These are phyloP conservation scores for Liopterus haemorrhoidalis DNA, from an alignment of 2,888 invertebrate genomes.

Conservation along the genomic window DNA sequence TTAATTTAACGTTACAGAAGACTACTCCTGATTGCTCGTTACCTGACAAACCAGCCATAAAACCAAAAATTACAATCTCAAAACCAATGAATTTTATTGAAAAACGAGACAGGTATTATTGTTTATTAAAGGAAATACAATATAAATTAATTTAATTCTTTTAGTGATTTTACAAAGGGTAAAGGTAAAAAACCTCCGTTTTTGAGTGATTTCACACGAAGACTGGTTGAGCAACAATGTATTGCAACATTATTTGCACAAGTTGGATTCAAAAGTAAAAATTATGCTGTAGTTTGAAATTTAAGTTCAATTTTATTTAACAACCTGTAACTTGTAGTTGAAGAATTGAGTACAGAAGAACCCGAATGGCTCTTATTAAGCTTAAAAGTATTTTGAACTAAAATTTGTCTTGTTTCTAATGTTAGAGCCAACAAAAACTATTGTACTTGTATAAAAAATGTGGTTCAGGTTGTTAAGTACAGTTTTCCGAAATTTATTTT, in stretches of 20 bases:
- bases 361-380: no score
- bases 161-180: constrained; percentile 17
- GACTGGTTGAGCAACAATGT: constrained; percentile 16
- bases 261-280: constrained; percentile 16
- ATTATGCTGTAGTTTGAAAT: no score
- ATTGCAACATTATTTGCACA: constrained; percentile 19
- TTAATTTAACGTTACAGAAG: constrained; percentile 15
- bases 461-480: no score
- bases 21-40: constrained; percentile 7
- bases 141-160: neutral
- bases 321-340: no score
- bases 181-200: constrained; percentile 12
- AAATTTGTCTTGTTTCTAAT: no score
- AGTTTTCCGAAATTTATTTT: no score
- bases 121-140: neutral
- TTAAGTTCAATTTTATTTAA: no score
- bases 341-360: no score
- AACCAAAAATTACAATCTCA: neutral
- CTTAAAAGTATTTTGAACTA: no score
- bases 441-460: no score
- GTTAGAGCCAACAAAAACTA: no score
- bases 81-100: constrained; percentile 18
- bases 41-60: constrained; percentile 12
- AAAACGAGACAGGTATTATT: constrained; percentile 17
- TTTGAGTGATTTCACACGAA: constrained; percentile 15